Base-by-base conservation (phyloP, 2,797 vertebrate genomes). In the Phalloptychus januarius region DNA sequence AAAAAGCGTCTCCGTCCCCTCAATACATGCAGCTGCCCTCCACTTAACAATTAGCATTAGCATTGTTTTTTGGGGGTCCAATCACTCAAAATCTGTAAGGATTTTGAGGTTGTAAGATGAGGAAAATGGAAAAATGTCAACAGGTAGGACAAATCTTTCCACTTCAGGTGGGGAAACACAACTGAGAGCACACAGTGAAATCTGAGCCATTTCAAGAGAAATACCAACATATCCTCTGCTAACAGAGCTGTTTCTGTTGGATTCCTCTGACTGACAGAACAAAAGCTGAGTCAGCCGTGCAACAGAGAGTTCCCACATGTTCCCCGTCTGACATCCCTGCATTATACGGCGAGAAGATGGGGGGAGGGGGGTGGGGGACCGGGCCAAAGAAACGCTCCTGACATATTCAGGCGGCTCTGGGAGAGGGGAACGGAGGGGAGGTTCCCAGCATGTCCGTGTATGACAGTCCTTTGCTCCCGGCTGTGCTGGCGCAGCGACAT, bases 371-470 rank as follows among this genome's bases (percentile, higher is more conserved):
- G n/a, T n/a, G n/a, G n/a, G n/a, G n/a, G n/a, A n/a, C n/a, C n/a
- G n/a, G 46, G 80, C 85, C 87, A 89, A 71, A 81, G 79, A 86
- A 87, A 87, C 81, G 56, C 85, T 83, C 87, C 52, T 77, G 75
- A 50, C n/a, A n/a, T 78, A 83, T 87, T 33, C 75, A 78, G 79
- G 79, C 86, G 80, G 65, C 75, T 82, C 8, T 67, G 71, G 71
- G 80, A 72, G 77, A 73, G 76, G 74, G 74, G 77, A 50, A 70
- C 69, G 71, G 71, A 69, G 73, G 75, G 77, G 84, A 70, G 76
- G 88, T 92, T 92, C 88, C 82, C 90, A 91, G 87, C 89, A 73
- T 87, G 92, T 89, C 86, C 82, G 76, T 81, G 88, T 89, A 92
- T 89, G 92, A 91, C 90, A 90, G 87, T 88, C 85, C 80, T 86